phyloP scores from a whole-genome alignment of 2,113 vertebrate genomes.

The Varanus salvator region DNA sequence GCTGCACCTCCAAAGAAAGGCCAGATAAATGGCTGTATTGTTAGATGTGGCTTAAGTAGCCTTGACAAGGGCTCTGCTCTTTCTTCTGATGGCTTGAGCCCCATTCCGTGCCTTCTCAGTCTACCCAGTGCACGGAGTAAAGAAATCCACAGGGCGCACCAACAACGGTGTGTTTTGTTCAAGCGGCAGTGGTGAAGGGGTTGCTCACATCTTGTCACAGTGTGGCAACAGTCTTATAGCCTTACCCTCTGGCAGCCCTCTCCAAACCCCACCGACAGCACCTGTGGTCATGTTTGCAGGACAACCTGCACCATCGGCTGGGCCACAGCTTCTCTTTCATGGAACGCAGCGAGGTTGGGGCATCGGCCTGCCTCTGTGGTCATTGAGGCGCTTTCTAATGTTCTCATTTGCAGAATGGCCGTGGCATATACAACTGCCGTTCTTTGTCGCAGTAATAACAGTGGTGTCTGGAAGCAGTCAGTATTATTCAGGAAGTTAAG shows the following conservation, averaged over 20 bases:
- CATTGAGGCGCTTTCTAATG: neutral
- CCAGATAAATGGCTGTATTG: neutral
- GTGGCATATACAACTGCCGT: neutral
- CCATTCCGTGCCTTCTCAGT: too few species aligned
- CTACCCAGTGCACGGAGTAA: too few species aligned
- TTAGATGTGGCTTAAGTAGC: neutral
- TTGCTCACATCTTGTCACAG: neutral
- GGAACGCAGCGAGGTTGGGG: neutral
- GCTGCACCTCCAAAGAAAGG: neutral
- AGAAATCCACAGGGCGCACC: too few species aligned
- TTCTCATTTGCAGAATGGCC: neutral
- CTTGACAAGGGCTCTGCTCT: neutral
- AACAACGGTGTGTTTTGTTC: neutral
- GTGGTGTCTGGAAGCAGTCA: neutral
- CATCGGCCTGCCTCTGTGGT: neutral
- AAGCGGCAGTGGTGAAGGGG: neutral
- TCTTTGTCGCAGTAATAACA: neutral
- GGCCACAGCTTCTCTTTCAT: neutral
- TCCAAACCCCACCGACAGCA: neutral
- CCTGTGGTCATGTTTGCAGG: neutral
- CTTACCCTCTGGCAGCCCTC: too few species aligned
- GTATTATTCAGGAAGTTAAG: conserved; percentile 12
- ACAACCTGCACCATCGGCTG: neutral
- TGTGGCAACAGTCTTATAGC: too few species aligned
- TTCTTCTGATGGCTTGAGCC: neutral